Evolutionary conservation across 2,113 vertebrate genomes (phyloP).

Genomic region (Rafetus swinhoei): DNA sequence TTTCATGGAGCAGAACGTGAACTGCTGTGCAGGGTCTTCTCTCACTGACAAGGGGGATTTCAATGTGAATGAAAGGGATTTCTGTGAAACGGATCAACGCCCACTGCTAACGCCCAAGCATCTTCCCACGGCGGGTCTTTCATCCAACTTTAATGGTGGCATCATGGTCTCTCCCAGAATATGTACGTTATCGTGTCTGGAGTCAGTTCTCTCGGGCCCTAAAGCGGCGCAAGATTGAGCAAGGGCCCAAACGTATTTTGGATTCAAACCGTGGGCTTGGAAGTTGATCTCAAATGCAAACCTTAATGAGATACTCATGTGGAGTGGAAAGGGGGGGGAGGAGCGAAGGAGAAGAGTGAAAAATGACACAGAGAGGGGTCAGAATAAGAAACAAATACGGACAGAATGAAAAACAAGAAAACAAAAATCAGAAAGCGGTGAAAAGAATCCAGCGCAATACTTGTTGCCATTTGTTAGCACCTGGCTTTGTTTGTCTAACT

Average conservation of each 20-base stretch:
- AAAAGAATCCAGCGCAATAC: not conserved
- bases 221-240: constrained; percentile 28
- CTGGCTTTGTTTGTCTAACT: not conserved
- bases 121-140: constrained; percentile 29
- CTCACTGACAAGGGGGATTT: not conserved
- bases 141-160: constrained; percentile 20
- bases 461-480: constrained; percentile 20
- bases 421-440: constrained; percentile 11
- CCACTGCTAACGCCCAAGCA: constrained; percentile 24
- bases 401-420: constrained; percentile 51
- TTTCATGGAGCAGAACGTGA: not conserved
- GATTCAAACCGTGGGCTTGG: constrained; percentile 29
- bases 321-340: constrained; percentile 30
- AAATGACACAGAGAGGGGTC: not conserved
- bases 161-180: constrained; percentile 17
- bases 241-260: constrained; percentile 30
- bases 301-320: constrained; percentile 45
- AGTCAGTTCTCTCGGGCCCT: constrained; percentile 34
- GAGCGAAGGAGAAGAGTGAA: not conserved
- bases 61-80: not conserved
- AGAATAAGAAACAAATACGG: not conserved
- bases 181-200: not conserved
- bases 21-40: not conserved
- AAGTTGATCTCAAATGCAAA: constrained; percentile 28
- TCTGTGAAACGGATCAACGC: constrained; percentile 12